These are phyloP conservation scores for Malaclemys terrapin DNA, from an alignment of 2,113 vertebrate species.

Conservation along the genomic window DNA sequence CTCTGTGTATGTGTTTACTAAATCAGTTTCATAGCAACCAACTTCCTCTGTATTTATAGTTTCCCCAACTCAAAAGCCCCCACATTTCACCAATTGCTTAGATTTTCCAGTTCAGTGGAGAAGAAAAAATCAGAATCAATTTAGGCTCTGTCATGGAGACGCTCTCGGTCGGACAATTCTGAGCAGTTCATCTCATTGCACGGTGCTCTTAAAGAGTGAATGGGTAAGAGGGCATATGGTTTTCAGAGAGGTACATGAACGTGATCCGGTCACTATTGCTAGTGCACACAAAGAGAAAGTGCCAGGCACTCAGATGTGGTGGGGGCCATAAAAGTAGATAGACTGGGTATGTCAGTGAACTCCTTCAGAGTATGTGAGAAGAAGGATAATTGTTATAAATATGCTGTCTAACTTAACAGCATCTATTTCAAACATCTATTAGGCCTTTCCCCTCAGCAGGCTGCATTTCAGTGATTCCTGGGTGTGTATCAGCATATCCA, in stretches of 20 bases:
- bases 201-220: not conserved
- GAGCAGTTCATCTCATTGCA: not conserved
- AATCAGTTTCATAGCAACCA: not conserved
- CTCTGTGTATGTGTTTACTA: fast-evolving
- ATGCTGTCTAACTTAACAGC: not conserved
- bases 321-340: not conserved
- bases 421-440: not conserved
- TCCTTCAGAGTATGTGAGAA: not conserved
- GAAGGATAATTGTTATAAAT: too few species aligned
- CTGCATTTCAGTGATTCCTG: not conserved
- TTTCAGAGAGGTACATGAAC: not conserved
- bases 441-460: not conserved
- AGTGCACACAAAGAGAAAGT: not conserved
- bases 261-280: not conserved
- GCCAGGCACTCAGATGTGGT: not conserved
- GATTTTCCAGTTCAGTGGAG: not conserved
- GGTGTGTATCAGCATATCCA: not conserved
- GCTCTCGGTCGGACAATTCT: not conserved
- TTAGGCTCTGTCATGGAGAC: not conserved
- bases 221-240: not conserved
- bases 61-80: not conserved
- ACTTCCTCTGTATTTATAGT: not conserved
- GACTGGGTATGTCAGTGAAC: not conserved
- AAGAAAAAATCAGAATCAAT: not conserved
- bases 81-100: not conserved